Evolutionary conservation across 2,797 vertebrate genomes (phyloP), one percentile per base, ranked within the genome.

Genomic region (Eulemur mongoz): DNA sequence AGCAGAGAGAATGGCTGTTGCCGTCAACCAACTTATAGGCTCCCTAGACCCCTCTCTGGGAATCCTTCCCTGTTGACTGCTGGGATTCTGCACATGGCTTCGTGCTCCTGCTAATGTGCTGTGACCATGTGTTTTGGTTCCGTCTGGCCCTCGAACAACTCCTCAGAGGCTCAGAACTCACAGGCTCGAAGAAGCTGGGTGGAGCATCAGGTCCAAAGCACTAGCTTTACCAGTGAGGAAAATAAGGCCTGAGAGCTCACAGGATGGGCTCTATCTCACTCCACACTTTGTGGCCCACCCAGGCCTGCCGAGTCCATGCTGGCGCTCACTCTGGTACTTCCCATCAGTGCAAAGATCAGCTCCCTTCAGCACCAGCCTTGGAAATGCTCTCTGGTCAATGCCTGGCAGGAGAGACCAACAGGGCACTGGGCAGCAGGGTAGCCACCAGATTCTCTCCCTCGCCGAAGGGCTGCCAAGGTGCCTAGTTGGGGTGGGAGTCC

Each of bases 91-190:
- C 6, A 17, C 23, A 18, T 22, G n/a, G 25, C 18, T 57, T 17
- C 4, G 4, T 1, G 18, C 22, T 32, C 45, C 40, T 78, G 38
- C 52, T 18, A 4, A 5, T 61, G 63, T 35, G 69, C 38, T 35
- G 20, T 52, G 67, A 89, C 7, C 4, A 2, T 5, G 10, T 12
- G 0, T 61, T 76, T 83, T 59, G 38, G 38, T 50, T 73, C 27
- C 1, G 0, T 20, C 52, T n/a, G 63, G 27, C 69, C 18, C 73
- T 38, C 5, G 1, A 45, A n/a, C 0, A 2, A 17, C 38, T 57
- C 9, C 43, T 48, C n/a, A 12, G 7, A 81, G 43, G 8, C 45
- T 82, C 59, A 48, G 50, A 85, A 22, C 5, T 2, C 14, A 14
- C 65, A 30, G 35, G 38, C 57, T 32, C 11, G 65, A 67, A 78